Conservation (phyloP, 1,140 invertebrate genomes). For the Camponotus pennsylvanicus region DNA sequence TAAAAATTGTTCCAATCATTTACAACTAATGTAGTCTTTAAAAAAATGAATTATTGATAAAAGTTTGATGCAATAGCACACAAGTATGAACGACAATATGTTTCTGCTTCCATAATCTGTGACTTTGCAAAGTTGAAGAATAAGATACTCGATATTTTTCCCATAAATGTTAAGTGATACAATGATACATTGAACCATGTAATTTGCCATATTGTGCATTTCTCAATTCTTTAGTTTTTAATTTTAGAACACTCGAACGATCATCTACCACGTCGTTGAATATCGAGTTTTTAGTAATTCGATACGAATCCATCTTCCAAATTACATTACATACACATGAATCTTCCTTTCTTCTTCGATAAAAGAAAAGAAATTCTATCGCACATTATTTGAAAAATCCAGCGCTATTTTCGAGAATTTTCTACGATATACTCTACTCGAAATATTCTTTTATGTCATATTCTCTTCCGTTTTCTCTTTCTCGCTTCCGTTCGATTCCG, state of each 20-base stretch:
- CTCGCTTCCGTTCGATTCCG: constrained; percentile 56
- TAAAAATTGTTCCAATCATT: neutral
- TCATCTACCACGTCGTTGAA: neutral
- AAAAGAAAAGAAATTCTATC: neutral
- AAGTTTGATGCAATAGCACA: neutral
- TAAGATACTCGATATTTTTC: neutral
- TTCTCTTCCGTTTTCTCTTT: constrained; percentile 21
- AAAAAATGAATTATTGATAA: constrained; percentile 9
- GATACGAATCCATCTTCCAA: constrained; percentile 5
- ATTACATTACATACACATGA: constrained; percentile 22
- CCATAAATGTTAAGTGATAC: constrained; percentile 6
- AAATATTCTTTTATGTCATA: constrained; percentile 54
- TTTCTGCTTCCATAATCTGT: neutral
- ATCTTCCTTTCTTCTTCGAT: constrained; percentile 8
- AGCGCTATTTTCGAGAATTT: constrained; percentile 18
- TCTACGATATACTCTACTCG: neutral
- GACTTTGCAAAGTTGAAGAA: constrained; percentile 3
- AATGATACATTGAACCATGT: neutral
- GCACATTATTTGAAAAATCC: constrained; percentile 26
- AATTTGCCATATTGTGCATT: neutral
- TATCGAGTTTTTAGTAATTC: constrained; percentile 27
- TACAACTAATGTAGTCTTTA: neutral
- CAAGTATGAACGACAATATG: neutral
- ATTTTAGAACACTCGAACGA: constrained; percentile 3
- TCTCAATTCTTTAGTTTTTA: neutral